Percentiles rank a stretch among this genome's conserved stretches.
phyloP scores from a whole-genome alignment of 23 tunicate genomes.

The Styela plicata region DNA sequence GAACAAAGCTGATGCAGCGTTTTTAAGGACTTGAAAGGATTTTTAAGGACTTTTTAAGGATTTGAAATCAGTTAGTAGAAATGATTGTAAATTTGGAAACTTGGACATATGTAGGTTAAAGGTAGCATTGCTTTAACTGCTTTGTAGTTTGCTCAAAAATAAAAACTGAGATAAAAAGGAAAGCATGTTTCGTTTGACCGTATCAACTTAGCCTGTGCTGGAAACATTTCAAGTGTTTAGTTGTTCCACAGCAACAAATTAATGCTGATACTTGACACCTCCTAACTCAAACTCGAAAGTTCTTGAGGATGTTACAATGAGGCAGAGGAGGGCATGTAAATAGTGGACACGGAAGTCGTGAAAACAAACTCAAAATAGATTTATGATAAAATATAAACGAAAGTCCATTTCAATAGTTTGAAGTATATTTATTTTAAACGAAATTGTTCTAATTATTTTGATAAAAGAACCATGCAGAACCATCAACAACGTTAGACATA shows the following conservation, averaged over 20 bases:
- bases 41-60: no score
- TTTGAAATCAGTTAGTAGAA: neutral
- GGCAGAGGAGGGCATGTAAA: neutral
- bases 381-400: neutral
- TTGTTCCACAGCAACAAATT: neutral
- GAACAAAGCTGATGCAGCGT: no score
- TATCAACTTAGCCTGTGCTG: no score
- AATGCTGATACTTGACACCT: neutral
- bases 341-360: neutral
- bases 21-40: no score
- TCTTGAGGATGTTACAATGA: neutral
- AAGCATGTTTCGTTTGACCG: no score
- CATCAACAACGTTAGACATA: no score
- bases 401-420: no score
- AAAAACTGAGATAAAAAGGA: neutral
- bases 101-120: neutral
- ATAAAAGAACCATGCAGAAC: no score
- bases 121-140: neutral
- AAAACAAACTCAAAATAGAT: neutral
- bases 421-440: no score
- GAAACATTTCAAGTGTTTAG: no score
- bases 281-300: neutral
- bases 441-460: no score
- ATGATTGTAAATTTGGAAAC: neutral
- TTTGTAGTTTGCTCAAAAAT: neutral